Evolutionary conservation across 2,888 invertebrate species (phyloP).

Genomic region (Crossocerus cetratus): DNA sequence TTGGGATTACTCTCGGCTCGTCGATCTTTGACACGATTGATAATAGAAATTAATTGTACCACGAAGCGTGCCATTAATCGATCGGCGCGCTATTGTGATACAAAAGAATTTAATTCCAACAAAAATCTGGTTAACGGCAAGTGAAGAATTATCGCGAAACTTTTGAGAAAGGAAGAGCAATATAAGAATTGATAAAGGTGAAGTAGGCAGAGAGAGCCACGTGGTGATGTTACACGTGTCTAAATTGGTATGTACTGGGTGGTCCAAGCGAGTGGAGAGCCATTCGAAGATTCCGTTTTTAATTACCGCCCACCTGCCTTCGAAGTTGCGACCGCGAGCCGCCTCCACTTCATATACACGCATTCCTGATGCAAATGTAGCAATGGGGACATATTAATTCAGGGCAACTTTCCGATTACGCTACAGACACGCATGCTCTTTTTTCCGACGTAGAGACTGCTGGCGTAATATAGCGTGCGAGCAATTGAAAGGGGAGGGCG

Average conservation of each 20-base stretch:
- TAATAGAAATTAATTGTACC: background rate
- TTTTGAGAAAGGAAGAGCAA: no score
- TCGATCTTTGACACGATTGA: background rate
- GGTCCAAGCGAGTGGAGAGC: conserved; percentile 23
- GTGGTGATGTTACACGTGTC: no score
- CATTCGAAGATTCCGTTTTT: conserved; percentile 42
- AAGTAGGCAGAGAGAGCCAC: no score
- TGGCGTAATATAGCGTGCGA: conserved; percentile 4
- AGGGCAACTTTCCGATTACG: conserved; percentile 20
- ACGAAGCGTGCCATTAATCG: no score
- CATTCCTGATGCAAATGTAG: conserved; percentile 30
- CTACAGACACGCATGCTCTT: background rate
- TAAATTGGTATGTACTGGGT: conserved; percentile 7
- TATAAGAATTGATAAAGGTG: no score
- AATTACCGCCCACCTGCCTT: conserved; percentile 37
- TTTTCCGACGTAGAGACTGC: background rate
- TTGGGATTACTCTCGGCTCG: background rate
- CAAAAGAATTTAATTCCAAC: no score
- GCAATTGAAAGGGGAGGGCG: background rate
- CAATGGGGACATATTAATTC: conserved; percentile 49
- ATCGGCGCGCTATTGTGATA: no score
- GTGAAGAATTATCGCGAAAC: no score
- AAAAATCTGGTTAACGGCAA: no score
- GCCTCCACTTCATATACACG: conserved; percentile 30
- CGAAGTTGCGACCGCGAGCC: conserved; percentile 6